Conservation (phyloP, 2,888 invertebrate genomes). For the Aspidapion aeneum region DNA sequence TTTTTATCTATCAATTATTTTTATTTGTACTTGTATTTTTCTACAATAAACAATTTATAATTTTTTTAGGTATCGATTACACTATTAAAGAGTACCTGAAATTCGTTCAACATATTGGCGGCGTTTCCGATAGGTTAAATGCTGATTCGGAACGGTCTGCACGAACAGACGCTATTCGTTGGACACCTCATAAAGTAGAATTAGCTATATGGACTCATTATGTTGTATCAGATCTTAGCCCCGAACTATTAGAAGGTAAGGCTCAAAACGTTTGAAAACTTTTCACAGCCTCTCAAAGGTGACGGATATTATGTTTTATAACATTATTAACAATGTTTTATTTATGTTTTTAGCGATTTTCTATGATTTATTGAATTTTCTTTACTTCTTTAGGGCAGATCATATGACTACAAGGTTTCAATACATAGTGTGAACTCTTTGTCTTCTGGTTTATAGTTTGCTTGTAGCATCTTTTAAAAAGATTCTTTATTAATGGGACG, state of each 20-base stretch:
- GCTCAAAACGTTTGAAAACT: no score
- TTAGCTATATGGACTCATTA: constrained; percentile 92
- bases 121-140: constrained; percentile 82
- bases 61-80: constrained; percentile 78
- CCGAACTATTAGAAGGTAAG: constrained; percentile 60
- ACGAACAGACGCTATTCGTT: constrained; percentile 41
- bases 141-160: constrained; percentile 47
- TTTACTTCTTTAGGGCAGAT: no score
- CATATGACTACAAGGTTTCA: no score
- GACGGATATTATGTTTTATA: not conserved
- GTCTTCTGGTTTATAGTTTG: no score
- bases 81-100: constrained; percentile 96
- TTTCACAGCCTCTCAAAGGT: no score
- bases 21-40: no score
- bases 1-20: no score
- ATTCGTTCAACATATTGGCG: constrained; percentile 85
- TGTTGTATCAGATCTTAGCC: constrained; percentile 79
- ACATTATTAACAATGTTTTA: not conserved
- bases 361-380: no score
- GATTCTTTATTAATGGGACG: no score
- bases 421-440: no score
- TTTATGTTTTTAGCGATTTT: not conserved
- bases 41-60: no score
- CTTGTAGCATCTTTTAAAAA: no score
- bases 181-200: constrained; percentile 79